These are phyloP conservation scores for Baronia brevicornis DNA, from an alignment of 2,888 invertebrate genomes.

Conservation along the genomic window DNA sequence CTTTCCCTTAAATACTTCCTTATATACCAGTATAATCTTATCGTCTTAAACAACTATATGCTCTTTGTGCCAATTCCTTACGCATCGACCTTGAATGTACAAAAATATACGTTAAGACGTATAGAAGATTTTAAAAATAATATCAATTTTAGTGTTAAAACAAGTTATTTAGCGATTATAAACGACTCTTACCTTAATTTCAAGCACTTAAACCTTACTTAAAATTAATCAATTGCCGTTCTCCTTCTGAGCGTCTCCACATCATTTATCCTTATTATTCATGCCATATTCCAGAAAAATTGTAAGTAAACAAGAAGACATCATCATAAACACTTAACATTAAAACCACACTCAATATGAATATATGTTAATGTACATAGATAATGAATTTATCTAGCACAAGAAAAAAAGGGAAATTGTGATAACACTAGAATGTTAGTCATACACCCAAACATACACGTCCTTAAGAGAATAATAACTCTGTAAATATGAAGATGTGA, in stretches of 20 bases:
- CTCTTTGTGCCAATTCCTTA: constrained; percentile 66
- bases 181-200: constrained; percentile 51
- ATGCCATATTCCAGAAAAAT: constrained; percentile 63
- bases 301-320: constrained; percentile 68
- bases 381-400: constrained; percentile 40
- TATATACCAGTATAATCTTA: constrained; percentile 48
- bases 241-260: constrained; percentile 22
- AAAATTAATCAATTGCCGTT: constrained; percentile 63
- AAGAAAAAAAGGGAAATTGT: constrained; percentile 39
- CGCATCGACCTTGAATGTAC: constrained; percentile 63
- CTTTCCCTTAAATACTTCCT: constrained; percentile 31
- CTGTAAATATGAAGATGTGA: too few species aligned
- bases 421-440: constrained; percentile 39
- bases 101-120: constrained; percentile 68
- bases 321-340: constrained; percentile 48
- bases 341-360: constrained; percentile 60
- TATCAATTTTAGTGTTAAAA: constrained; percentile 56
- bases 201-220: constrained; percentile 62
- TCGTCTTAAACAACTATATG: constrained; percentile 26
- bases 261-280: constrained; percentile 20
- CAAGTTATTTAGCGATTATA: constrained; percentile 42
- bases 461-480: constrained; percentile 36
- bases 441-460: constrained; percentile 55
- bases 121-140: constrained; percentile 51
- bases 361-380: constrained; percentile 38